Conservation (phyloP, 2,888 invertebrate genomes). For the Spatulosminthurus flaviceps region DNA sequence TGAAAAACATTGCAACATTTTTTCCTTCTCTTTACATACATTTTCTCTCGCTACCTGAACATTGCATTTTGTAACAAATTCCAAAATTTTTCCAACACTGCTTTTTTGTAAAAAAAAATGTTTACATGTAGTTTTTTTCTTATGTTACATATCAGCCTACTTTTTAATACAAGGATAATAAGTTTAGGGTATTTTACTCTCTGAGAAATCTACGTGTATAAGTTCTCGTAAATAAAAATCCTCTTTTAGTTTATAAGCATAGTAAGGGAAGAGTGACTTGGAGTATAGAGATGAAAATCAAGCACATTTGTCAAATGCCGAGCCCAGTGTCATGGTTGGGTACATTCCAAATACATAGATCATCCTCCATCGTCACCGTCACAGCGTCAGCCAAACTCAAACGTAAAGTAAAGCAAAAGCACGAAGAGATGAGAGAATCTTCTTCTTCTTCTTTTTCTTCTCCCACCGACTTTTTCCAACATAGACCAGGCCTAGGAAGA, state of each 20-base stretch:
- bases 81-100: too few species aligned
- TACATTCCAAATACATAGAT: constrained; percentile 47
- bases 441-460: background rate
- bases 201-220: constrained; percentile 4
- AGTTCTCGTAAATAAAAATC: constrained; percentile 44
- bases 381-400: constrained; percentile 30
- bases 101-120: too few species aligned
- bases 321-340: constrained; percentile 48
- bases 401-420: constrained; percentile 6
- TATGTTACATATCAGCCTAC: too few species aligned
- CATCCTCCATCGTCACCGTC: constrained; percentile 48
- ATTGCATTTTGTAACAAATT: too few species aligned
- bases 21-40: too few species aligned
- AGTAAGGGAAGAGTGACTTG: too few species aligned
- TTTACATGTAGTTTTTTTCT: too few species aligned
- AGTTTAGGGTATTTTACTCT: too few species aligned
- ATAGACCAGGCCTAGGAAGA: background rate
- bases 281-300: constrained; percentile 42
- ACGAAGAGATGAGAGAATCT: background rate
- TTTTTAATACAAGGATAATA: too few species aligned
- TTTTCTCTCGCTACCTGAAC: background rate
- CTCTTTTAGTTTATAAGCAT: constrained; percentile 19
- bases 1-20: too few species aligned
- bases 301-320: constrained; percentile 49
- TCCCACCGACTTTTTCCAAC: background rate